phyloP scores from a whole-genome alignment of 2,113 vertebrate genomes.

The Micronisus gabar region DNA sequence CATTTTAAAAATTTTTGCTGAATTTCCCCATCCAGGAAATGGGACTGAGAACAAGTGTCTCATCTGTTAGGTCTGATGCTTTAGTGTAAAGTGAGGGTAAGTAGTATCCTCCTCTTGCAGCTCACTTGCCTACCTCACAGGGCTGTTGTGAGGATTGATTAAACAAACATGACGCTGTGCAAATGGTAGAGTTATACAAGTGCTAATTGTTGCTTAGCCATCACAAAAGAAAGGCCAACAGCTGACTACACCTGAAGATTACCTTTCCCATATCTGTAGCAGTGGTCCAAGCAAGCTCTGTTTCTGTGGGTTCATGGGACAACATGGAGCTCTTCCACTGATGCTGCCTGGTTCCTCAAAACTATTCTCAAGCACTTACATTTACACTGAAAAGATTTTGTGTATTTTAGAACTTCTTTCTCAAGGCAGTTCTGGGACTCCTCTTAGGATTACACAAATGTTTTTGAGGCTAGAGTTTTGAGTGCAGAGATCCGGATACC shows the following conservation, averaged over 20 bases:
- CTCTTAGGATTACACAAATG: background rate
- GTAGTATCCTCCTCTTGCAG: background rate
- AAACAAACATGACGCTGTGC: background rate
- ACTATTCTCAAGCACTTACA: background rate
- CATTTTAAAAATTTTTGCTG: background rate
- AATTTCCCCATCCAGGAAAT: background rate
- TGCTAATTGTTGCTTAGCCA: background rate
- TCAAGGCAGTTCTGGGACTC: background rate
- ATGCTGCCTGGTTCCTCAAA: background rate
- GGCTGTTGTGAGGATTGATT: conserved; percentile 63
- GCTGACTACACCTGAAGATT: background rate
- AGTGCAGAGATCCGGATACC: background rate
- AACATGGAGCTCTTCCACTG: background rate
- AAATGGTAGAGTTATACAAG: background rate
- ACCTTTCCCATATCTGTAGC: background rate
- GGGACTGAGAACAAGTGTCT: background rate
- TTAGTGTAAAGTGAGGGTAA: background rate
- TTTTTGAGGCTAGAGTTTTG: background rate
- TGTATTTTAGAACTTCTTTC: background rate
- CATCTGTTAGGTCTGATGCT: background rate
- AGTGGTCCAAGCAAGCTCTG: background rate
- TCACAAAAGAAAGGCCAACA: background rate
- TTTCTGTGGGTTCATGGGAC: background rate
- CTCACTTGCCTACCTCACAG: conserved; percentile 36
- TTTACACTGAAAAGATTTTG: background rate